Conservation (phyloP, 2,113 vertebrate species). For the Pavo muticus region DNA sequence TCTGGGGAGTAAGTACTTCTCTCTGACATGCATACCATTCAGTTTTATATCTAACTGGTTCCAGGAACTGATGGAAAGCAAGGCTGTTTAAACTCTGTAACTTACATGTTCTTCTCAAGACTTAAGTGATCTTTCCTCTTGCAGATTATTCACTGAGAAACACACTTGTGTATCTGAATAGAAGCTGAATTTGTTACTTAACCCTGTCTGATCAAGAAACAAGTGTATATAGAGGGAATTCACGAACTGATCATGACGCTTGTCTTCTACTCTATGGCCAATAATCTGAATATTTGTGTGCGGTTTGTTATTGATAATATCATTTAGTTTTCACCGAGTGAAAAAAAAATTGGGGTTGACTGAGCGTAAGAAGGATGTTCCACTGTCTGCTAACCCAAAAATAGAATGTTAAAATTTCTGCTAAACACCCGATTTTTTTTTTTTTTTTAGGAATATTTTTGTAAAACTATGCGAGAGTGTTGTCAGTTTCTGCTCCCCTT, state of each 20-base stretch:
- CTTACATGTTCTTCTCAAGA: not conserved
- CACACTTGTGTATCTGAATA: not conserved
- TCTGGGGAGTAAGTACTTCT: not conserved
- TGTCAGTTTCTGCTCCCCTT: not conserved
- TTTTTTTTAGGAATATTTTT: not conserved
- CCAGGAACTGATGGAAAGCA: not conserved
- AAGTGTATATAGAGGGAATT: not conserved
- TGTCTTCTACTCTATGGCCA: not conserved
- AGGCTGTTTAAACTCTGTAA: not conserved
- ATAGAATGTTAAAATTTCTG: not conserved
- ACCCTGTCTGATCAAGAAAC: not conserved
- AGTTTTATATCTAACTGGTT: not conserved
- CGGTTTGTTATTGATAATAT: rapidly evolving
- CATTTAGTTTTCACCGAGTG: not conserved
- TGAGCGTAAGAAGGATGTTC: not conserved
- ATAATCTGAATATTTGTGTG: not conserved
- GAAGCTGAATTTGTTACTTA: not conserved
- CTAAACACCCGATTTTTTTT: not conserved
- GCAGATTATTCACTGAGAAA: conserved; percentile 44
- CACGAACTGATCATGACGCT: not conserved
- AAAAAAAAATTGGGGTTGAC: not conserved
- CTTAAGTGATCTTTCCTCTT: not conserved
- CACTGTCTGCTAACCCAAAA: not conserved
- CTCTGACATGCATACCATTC: not conserved
- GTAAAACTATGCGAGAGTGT: not conserved